phyloP scores from a whole-genome alignment of 2,888 invertebrate species.

The Drosophila peninsularis region DNA sequence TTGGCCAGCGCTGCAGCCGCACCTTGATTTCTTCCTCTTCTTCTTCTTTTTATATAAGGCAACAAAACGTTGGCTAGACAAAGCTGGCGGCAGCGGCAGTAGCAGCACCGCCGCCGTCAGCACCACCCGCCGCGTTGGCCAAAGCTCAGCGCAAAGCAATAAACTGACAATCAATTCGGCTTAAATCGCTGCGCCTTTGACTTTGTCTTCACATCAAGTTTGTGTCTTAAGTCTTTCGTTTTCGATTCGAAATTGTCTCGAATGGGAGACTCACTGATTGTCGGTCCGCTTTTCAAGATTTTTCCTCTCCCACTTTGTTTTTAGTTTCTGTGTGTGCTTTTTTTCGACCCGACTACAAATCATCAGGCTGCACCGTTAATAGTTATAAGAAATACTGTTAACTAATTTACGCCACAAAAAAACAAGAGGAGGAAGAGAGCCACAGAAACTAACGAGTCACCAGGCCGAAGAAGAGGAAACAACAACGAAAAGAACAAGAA shows the following conservation, averaged over 20 bases:
- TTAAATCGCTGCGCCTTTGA: slow-evolving; percentile 47
- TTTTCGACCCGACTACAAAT: slow-evolving; percentile 56
- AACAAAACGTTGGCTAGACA: slow-evolving; percentile 52
- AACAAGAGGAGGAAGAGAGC: slow-evolving; percentile 13
- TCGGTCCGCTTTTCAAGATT: slow-evolving; percentile 48
- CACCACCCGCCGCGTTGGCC: slow-evolving; percentile 38
- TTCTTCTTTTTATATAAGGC: neutral
- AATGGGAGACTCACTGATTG: slow-evolving; percentile 33
- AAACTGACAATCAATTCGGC: slow-evolving; percentile 63
- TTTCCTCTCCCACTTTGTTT: slow-evolving; percentile 6
- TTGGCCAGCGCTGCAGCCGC: slow-evolving; percentile 59
- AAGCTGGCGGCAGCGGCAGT: slow-evolving; percentile 29
- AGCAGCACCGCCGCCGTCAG: slow-evolving; percentile 5
- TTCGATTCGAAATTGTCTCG: slow-evolving; percentile 47
- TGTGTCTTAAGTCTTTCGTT: slow-evolving; percentile 72
- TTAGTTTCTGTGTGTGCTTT: slow-evolving; percentile 6
- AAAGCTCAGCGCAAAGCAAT: slow-evolving; percentile 39
- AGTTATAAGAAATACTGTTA: slow-evolving; percentile 72
- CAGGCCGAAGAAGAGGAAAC: slow-evolving; percentile 7
- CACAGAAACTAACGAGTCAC: slow-evolving; percentile 69
- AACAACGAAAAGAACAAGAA: slow-evolving; percentile 30
- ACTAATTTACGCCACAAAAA: slow-evolving; percentile 69
- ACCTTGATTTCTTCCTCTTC: slow-evolving; percentile 36
- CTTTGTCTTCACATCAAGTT: slow-evolving; percentile 61
- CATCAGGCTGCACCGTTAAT: slow-evolving; percentile 68